Percentiles rank a stretch among this genome's conserved stretches.
phyloP scores from a whole-genome alignment of 2,888 invertebrate genomes.

The Limnephilus marmoratus region DNA sequence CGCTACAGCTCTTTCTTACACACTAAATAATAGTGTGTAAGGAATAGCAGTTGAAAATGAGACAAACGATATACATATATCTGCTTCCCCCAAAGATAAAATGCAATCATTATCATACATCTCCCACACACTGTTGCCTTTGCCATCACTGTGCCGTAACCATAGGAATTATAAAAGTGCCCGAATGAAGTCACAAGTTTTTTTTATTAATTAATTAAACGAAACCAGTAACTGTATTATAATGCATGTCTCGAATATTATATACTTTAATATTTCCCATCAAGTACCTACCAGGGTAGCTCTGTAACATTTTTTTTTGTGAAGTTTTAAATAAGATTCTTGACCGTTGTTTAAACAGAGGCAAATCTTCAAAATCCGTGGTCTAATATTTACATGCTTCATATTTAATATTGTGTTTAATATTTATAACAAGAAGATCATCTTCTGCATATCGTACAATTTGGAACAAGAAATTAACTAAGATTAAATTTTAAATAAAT shows the following conservation, averaged over 20 bases:
- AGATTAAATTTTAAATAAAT: too few species aligned
- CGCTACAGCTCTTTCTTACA: too few species aligned
- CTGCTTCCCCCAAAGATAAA: too few species aligned
- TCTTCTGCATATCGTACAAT: slow-evolving; percentile 1
- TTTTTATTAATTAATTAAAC: neutral
- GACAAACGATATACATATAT: too few species aligned
- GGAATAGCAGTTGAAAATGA: too few species aligned
- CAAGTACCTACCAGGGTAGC: neutral
- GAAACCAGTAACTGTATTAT: neutral
- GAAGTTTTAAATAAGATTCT: neutral
- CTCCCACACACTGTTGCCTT: too few species aligned
- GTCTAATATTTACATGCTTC: neutral
- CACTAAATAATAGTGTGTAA: too few species aligned
- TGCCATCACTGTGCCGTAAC: too few species aligned
- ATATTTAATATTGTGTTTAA: neutral
- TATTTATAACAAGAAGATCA: neutral
- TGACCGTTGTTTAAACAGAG: neutral
- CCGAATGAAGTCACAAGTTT: too few species aligned
- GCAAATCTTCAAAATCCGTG: neutral
- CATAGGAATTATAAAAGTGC: too few species aligned
- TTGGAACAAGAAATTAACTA: neutral
- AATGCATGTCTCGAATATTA: neutral
- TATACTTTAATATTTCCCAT: neutral
- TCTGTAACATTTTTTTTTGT: neutral
- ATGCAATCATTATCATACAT: too few species aligned